Conservation (phyloP, 2,888 invertebrate genomes). For the Leptinotarsa haldemani region DNA sequence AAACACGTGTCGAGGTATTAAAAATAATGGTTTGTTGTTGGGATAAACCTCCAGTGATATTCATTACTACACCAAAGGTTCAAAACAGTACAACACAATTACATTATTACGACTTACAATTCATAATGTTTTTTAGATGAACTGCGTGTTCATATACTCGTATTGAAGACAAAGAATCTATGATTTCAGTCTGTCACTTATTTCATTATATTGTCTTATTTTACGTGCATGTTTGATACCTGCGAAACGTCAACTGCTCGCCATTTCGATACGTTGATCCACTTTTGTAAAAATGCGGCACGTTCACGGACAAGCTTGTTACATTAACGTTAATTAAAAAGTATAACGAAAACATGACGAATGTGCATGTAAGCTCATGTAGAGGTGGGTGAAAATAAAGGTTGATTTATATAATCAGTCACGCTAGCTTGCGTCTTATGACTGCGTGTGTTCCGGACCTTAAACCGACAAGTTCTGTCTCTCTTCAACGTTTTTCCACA, state of each 20-base stretch:
- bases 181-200: neutral
- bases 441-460: constrained; percentile 56
- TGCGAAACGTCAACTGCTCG: constrained; percentile 4
- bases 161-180: too few relatives aligned
- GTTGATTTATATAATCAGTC: constrained; percentile 60
- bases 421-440: constrained; percentile 54
- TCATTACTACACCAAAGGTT: too few relatives aligned
- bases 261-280: constrained; percentile 19
- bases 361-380: constrained; percentile 49
- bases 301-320: constrained; percentile 32
- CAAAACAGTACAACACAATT: too few relatives aligned
- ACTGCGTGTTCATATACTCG: too few relatives aligned
- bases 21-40: too few relatives aligned
- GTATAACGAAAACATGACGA: constrained; percentile 49
- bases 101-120: too few relatives aligned
- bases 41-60: too few relatives aligned
- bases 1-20: too few relatives aligned
- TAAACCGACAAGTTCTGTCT: constrained; percentile 29
- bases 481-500: constrained; percentile 56
- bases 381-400: constrained; percentile 57
- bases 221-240: neutral
- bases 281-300: constrained; percentile 22
- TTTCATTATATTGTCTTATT: neutral
- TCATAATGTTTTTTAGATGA: too few relatives aligned
- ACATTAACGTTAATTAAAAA: constrained; percentile 49